Conservation (phyloP, 2,797 vertebrate species). For the Dipus sagitta region DNA sequence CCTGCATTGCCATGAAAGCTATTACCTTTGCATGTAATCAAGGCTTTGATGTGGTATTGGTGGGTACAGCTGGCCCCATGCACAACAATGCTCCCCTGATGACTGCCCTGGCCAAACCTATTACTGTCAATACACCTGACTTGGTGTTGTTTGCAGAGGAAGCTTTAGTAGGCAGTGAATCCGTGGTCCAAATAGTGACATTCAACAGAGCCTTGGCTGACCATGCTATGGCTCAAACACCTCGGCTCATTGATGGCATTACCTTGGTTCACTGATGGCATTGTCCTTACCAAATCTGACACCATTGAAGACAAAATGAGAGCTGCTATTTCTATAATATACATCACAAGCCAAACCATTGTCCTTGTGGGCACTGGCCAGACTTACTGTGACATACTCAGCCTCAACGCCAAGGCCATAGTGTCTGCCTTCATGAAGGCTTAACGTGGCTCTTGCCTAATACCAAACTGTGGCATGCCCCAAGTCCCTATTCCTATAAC, state of each 20-base stretch:
- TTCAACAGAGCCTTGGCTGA: conserved; percentile 99
- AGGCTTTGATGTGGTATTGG: conserved; percentile 97
- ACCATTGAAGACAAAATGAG: conserved; percentile 99
- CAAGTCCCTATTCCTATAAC: conserved; percentile 62
- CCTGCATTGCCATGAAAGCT: conserved; percentile 99
- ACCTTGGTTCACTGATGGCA: conserved; percentile 99
- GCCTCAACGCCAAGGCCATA: conserved; percentile 97
- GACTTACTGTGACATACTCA: conserved; percentile 98
- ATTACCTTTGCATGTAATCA: conserved; percentile 97
- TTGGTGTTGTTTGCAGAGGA: conserved; percentile 98
- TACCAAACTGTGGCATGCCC: conserved; percentile 83
- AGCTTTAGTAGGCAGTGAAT: conserved; percentile 98
- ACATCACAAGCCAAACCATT: conserved; percentile 99
- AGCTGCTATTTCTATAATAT: conserved; percentile 99
- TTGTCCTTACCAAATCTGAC: conserved; percentile 99
- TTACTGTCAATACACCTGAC: conserved; percentile 97
- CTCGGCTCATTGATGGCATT: conserved; percentile 98
- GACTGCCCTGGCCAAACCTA: conserved; percentile 98
- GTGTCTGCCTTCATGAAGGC: conserved; percentile 99
- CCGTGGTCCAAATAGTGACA: conserved; percentile 99
- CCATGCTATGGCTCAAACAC: conserved; percentile 97
- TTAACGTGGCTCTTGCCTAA: conserved; percentile 84
- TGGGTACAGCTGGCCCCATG: conserved; percentile 99
- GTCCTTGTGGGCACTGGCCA: conserved; percentile 99
- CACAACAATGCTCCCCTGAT: conserved; percentile 98